phyloP scores from a whole-genome alignment of 2,113 vertebrate species.

The Meleagris gallopavo region DNA sequence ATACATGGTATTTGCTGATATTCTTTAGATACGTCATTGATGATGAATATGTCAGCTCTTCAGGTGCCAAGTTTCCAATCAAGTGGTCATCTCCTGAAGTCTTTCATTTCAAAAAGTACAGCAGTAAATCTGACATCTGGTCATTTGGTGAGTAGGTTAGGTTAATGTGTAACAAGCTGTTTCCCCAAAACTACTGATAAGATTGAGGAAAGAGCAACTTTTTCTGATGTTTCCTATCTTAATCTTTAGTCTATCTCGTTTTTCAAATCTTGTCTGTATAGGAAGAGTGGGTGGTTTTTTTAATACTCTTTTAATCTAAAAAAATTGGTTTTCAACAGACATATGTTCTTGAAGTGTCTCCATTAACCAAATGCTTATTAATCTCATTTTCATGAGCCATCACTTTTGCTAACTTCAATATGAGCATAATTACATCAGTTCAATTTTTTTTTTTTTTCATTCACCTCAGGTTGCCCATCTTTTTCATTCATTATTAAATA shows the following conservation, averaged over 20 bases:
- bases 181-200: not conserved
- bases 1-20: not conserved
- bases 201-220: not conserved
- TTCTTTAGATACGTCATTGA: slow-evolving; percentile 85
- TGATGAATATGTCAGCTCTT: slow-evolving; percentile 90
- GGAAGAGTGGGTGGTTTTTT: not conserved
- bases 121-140: slow-evolving; percentile 93
- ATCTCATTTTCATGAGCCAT: not conserved
- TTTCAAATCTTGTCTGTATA: not conserved
- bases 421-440: not conserved
- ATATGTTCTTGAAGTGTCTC: not conserved
- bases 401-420: not conserved
- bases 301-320: not conserved
- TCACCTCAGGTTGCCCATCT: not conserved
- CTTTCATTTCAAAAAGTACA: slow-evolving; percentile 89
- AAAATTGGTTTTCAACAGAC: not conserved
- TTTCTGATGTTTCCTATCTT: not conserved
- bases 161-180: not conserved
- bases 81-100: slow-evolving; percentile 94
- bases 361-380: not conserved
- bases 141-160: slow-evolving; percentile 84
- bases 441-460: not conserved
- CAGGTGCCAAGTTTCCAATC: slow-evolving; percentile 87
- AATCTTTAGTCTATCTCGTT: not conserved
- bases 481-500: not conserved